A percentile compares a stretch with the other conserved stretches of the same genome.
phyloP scores from a whole-genome alignment of 2,797 vertebrate genomes.

The Scomberomorus guttatus region DNA sequence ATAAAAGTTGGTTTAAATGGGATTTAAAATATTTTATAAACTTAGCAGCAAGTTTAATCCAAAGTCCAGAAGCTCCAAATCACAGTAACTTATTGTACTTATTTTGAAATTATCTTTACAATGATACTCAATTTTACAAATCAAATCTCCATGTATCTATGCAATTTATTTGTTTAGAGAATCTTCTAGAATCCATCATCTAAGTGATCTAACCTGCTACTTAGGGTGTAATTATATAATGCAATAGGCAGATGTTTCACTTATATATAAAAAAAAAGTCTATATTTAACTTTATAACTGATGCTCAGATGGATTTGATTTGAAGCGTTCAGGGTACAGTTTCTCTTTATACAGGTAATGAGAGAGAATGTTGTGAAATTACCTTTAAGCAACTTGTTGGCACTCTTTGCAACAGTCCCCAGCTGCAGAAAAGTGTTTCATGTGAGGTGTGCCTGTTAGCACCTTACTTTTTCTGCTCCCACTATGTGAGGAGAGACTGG shows the following conservation, averaged over 20 bases:
- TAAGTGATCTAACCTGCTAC: conserved; percentile 3
- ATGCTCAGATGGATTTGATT: background rate
- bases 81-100: background rate
- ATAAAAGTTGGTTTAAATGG: no score
- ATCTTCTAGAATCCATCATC: background rate
- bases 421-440: background rate
- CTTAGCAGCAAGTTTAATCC: no score
- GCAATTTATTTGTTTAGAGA: background rate
- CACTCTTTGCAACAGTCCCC: background rate
- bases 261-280: background rate
- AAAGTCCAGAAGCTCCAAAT: no score
- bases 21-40: no score
- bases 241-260: background rate
- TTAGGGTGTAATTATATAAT: background rate
- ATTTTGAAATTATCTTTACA: background rate
- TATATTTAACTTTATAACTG: background rate
- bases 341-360: background rate
- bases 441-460: conserved; percentile 28
- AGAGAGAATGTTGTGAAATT: conserved; percentile 23
- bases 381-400: conserved; percentile 22
- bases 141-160: background rate
- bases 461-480: background rate
- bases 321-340: background rate
- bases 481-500: conserved; percentile 6
- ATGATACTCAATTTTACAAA: background rate